These are phyloP conservation scores for Caretta caretta DNA, from an alignment of 2,113 vertebrate species.

Conservation along the genomic window DNA sequence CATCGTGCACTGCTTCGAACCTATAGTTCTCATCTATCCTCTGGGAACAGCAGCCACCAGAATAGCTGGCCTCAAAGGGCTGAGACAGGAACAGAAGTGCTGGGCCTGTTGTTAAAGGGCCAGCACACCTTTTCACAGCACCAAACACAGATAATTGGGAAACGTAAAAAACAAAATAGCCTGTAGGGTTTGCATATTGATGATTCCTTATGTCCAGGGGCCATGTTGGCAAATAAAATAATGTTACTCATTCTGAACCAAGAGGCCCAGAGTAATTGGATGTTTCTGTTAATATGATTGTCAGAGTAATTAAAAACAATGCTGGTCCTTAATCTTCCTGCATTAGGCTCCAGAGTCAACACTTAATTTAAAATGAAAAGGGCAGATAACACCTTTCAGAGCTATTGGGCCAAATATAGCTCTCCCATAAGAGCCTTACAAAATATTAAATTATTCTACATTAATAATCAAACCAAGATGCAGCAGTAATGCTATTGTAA, in stretches of 20 bases:
- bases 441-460: not conserved
- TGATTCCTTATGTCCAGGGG: not conserved
- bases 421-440: not conserved
- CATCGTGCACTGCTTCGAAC: not conserved
- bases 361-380: not conserved
- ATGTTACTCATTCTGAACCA: not conserved
- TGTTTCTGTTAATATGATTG: not conserved
- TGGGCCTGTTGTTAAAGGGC: not conserved
- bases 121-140: not conserved
- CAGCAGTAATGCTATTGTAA: not conserved
- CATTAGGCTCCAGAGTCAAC: not conserved
- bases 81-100: not conserved
- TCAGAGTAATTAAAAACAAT: not conserved
- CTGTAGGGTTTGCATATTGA: not conserved
- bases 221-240: not conserved
- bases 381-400: not conserved
- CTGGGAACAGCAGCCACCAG: not conserved
- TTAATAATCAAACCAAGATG: not conserved
- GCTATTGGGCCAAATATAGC: not conserved
- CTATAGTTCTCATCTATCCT: not conserved
- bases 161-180: not conserved
- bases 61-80: not conserved
- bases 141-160: not conserved
- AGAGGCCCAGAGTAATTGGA: not conserved
- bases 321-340: not conserved